Conservation (phyloP, 64 coral and sea anemone genomes). For the Platygyra sinensis region DNA sequence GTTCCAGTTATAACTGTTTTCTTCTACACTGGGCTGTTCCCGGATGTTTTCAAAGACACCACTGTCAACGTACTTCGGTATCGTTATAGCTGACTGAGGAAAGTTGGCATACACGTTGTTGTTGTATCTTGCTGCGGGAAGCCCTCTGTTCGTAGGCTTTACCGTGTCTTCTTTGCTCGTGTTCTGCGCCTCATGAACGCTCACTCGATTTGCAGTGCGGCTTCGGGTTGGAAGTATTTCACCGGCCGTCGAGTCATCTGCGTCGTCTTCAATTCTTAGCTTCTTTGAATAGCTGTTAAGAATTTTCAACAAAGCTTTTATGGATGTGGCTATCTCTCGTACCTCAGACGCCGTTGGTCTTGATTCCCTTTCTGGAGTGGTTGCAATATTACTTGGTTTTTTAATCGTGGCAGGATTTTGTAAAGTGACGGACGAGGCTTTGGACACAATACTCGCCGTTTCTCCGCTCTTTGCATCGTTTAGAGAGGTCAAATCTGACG, state of each 20-base stretch:
- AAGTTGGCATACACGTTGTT: conserved; percentile 7
- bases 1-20: conserved; percentile 25
- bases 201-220: not conserved
- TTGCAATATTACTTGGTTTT: not conserved
- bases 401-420: not conserved
- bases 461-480: not conserved
- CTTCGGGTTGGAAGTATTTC: not conserved
- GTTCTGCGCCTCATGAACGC: not conserved
- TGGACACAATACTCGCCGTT: conserved; percentile 29
- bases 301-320: conserved; percentile 39
- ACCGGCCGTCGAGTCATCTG: not conserved
- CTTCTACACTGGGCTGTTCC: conserved; percentile 10
- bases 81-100: conserved; percentile 1
- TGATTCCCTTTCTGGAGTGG: not conserved
- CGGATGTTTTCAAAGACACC: conserved; percentile 40
- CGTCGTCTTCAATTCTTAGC: not conserved
- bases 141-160: not conserved
- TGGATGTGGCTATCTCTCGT: conserved; percentile 20
- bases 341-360: conserved; percentile 25
- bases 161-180: not conserved
- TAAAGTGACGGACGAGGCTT: not conserved
- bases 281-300: conserved; percentile 12
- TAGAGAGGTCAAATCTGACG: conserved; percentile 6
- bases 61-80: conserved; percentile 4
- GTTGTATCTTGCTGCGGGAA: not conserved